Evolutionary conservation across 2,797 vertebrate genomes (phyloP), one percentile per base, ranked within the genome.

Genomic region (Esox lucius): DNA sequence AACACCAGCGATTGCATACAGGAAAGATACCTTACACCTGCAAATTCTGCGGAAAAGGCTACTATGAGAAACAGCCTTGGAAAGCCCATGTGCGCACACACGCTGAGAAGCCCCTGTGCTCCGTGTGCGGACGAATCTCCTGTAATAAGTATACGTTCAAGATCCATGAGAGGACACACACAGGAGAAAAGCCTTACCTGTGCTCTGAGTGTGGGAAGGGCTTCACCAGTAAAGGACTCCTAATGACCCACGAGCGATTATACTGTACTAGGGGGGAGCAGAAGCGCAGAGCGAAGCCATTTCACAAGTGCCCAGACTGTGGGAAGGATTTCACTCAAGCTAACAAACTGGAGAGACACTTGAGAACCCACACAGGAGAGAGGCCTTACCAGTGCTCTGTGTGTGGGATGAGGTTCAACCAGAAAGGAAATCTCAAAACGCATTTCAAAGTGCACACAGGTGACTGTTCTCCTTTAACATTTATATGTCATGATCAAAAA

Each of bases 21-120:
- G 70, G 70, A 8, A 26, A 71, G 46, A 87, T 76, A 74, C 71
- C 67, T 6, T 71, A 77, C 74, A 64, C 70, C 48, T 86, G 74
- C 71, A 74, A 19, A 35, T 16, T 62, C 22, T 2, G 56, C n/a
- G 56, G 56, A 22, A 61, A 61, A 19, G 56, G 56, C 11, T 61
- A 61, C 22, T 61, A 9, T 4, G 28, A 31, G 28, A 22, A 61
- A 61, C 22, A 24, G 22, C 56, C 56, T 61, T 61, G 8, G 8
- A 61, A 61, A 61, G 56, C 56, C 22, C 56, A 61, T 12, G 56
- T 24, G 56, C 56, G 56, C n/a, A 61, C 56, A 12, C 56, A 61
- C 56, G n/a, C 56, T 4, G 56, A 22, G 56, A 61, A 61, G 56
- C 56, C 56, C 11, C 8, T 24, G 56, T 61, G 56, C 56, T 24